These are phyloP conservation scores for Sphaerophoria taeniata DNA, from an alignment of 2,888 invertebrate genomes.

Conservation along the genomic window DNA sequence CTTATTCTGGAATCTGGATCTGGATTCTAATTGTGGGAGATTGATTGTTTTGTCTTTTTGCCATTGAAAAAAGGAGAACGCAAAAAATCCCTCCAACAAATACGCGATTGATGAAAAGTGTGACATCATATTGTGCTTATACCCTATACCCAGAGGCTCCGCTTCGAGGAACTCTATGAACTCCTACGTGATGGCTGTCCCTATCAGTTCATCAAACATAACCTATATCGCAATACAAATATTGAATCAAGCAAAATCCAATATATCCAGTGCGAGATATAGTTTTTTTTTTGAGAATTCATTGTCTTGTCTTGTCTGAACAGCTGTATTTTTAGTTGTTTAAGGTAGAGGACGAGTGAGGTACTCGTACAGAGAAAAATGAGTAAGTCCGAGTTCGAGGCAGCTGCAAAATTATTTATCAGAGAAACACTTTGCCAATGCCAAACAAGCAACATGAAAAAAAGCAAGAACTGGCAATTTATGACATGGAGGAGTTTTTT, in stretches of 20 bases:
- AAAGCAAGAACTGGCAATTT: slow-evolving; percentile 52
- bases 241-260: slow-evolving; percentile 63
- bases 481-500: slow-evolving; percentile 57
- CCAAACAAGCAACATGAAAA: slow-evolving; percentile 2
- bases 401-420: slow-evolving; percentile 66
- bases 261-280: slow-evolving; percentile 9
- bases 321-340: slow-evolving; percentile 55
- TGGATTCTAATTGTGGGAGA: neutral
- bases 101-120: slow-evolving; percentile 60
- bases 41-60: neutral
- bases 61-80: neutral
- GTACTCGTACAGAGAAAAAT: slow-evolving; percentile 32
- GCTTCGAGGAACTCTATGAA: neutral
- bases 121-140: slow-evolving; percentile 68
- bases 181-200: neutral
- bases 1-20: slow-evolving; percentile 15
- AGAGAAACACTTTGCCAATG: slow-evolving; percentile 66
- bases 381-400: slow-evolving; percentile 43
- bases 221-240: slow-evolving; percentile 71
- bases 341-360: slow-evolving; percentile 21
- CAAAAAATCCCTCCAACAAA: slow-evolving; percentile 29
- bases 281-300: neutral
- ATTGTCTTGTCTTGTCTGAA: slow-evolving; percentile 35
- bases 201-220: slow-evolving; percentile 66
- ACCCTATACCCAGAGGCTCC: neutral